A percentile compares a stretch with the other conserved stretches of the same genome.
Conservation (phyloP, 2,888 invertebrate genomes). For the Acleris sparsana region DNA sequence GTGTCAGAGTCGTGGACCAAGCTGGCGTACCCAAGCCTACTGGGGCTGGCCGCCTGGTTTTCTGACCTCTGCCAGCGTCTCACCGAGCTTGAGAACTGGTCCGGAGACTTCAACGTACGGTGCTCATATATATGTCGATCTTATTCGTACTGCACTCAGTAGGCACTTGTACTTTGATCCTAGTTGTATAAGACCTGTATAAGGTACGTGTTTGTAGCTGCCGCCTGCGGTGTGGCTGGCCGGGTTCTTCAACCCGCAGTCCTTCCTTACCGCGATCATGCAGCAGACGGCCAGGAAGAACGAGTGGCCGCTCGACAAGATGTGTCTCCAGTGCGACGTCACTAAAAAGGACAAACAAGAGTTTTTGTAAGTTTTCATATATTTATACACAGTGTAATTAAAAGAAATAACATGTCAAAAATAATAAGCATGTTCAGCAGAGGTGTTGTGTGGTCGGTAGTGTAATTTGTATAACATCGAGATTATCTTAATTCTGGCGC, state of each 20-base stretch:
- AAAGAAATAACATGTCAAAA: too few species aligned
- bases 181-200: not conserved
- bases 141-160: not conserved
- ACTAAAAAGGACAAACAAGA: constrained; percentile 95
- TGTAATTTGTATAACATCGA: too few species aligned
- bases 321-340: constrained; percentile 97
- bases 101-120: constrained; percentile 90
- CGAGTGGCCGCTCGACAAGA: constrained; percentile 97
- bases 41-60: constrained; percentile 93
- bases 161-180: not conserved
- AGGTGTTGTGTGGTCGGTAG: too few species aligned
- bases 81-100: constrained; percentile 93
- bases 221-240: constrained; percentile 96
- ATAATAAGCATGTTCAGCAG: too few species aligned
- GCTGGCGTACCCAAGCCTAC: constrained; percentile 94
- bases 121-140: constrained; percentile 1
- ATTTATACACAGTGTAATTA: not conserved
- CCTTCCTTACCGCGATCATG: constrained; percentile 98
- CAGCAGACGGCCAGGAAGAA: constrained; percentile 98
- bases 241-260: constrained; percentile 98
- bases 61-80: constrained; percentile 91
- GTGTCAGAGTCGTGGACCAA: constrained; percentile 94
- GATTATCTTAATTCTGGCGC: too few species aligned
- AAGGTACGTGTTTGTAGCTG: constrained; percentile 69
- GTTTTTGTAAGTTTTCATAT: constrained; percentile 84